Base-by-base conservation (phyloP, 2,888 invertebrate genomes). In the Scrobipalpa costella region DNA sequence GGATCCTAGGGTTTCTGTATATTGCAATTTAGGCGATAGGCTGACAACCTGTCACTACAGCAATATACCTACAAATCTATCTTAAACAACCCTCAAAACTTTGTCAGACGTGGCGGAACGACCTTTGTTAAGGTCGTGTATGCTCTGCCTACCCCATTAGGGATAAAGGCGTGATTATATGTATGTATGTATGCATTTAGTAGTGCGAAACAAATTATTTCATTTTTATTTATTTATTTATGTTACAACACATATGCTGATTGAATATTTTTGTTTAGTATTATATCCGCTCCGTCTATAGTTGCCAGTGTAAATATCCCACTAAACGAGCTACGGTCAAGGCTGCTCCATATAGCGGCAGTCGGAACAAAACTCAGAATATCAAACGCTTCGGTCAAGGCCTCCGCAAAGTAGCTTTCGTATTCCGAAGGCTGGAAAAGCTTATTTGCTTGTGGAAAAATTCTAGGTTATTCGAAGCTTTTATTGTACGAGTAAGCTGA, bases 351-450 rank as follows among this genome's bases (percentile, higher is more conserved):
- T 55, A 55, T 34, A 15, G 34, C 55, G 9, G 55, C 55, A 55
- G 55, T 27, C 33, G 55, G 55, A 34, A 34, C 13, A 15, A 33
- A 52, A 15, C 33, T 55, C 34, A 55, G 34, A 55, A 55, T 55
- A 55, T 55, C 34, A 68, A 69, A 71, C 68, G 69, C 60, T 62
- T n/a, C 55, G 55, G 55, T 27, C 55, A 55, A 55, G 55, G 55
- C 15, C 33, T 15, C n/a, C n/a, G 15, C 7, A 34, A 55, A 34
- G 33, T 34, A 7, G 6, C 50, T 21, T 50, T 52, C 13, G 17
- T 50, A 50, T 21, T 17, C 19, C 17, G 17, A 50, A 50, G 50
- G 50, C 50, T 50, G 44, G 50, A 50, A 6, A 50, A 11, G 50
- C 21, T 50, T 44, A 44, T 15, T n/a, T n/a, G 2, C 15, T 44